These are phyloP conservation scores for Huso huso DNA, from an alignment of 2,797 vertebrate genomes.

Conservation along the genomic window DNA sequence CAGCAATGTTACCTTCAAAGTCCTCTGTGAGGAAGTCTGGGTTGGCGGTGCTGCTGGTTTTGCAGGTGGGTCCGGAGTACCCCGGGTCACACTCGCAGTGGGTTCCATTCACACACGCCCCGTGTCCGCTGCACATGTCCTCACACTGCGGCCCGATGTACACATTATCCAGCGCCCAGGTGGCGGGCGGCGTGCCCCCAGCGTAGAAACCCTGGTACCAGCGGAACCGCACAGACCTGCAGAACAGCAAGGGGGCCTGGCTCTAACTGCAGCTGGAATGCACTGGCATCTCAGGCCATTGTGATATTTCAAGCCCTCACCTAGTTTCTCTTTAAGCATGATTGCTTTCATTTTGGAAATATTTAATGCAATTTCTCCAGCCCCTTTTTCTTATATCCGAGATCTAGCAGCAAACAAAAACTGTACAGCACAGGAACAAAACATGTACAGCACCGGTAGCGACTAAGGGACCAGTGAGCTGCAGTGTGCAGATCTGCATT, in stretches of 20 bases:
- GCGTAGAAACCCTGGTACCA: constrained; percentile 97
- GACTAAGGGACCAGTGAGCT: too few species aligned
- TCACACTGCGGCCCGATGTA: constrained; percentile 95
- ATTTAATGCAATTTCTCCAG: too few species aligned
- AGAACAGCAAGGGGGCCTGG: constrained; percentile 16
- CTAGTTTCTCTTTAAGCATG: too few species aligned
- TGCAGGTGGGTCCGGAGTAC: constrained; percentile 84
- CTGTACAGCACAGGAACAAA: too few species aligned
- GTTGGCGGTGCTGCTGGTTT: constrained; percentile 77
- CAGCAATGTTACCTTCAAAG: constrained; percentile 79
- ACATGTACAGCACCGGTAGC: too few species aligned
- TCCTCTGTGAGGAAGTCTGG: constrained; percentile 96
- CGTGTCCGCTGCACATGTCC: constrained; percentile 91
- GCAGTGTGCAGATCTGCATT: too few species aligned
- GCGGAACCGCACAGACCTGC: constrained; percentile 86
- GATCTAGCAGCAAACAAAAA: too few species aligned
- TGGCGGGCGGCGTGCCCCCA: constrained; percentile 75
- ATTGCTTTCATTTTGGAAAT: too few species aligned
- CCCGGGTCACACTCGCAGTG: constrained; percentile 83
- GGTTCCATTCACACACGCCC: constrained; percentile 78
- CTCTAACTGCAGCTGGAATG: too few species aligned
- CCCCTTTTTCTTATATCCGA: too few species aligned
- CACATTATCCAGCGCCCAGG: constrained; percentile 90
- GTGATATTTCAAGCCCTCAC: too few species aligned
- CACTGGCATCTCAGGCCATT: too few species aligned